Base-by-base conservation (phyloP, 2,797 vertebrate species). In the Sebastes wilsoni region DNA sequence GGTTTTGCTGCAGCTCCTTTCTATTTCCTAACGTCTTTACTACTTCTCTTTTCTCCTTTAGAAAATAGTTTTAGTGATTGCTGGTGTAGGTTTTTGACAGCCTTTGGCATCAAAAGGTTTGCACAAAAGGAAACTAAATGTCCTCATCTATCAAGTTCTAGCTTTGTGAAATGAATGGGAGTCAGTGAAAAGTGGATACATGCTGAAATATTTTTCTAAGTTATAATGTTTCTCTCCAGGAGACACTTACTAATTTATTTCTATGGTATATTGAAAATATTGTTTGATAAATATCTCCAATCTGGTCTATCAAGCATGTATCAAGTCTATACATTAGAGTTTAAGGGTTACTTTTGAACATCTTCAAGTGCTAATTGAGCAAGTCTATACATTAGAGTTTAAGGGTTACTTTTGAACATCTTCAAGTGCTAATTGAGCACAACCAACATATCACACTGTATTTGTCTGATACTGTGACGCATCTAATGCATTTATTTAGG, bases 61-160 rank as follows among this genome's bases (percentile, higher is more conserved):
- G 67, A 80, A 79, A 89, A 84, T 68, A 80, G 65, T 81, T 83
- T 34, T 30, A 16, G 58, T 82, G 73, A 88, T 88, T 88, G 72
- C 80, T 59, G 54, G 62, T 85, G 83, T 75, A 80, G 69, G 23
- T 88, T 79, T 86, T 77, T 82, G 87, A 90, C 88, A 87, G 62
- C 72, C 56, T 64, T 73, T 85, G 82, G 69, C 75, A 84, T 85
- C 76, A 87, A 89, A 87, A 84, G 76, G 54, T 84, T 89, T 64
- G 22, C 77, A 91, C 74, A 91, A 87, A 81, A 77, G 77, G 30
- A 87, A 88, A 81, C 59, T 77, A 73, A 90, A 88, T 77, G 72
- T 83, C 80, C 79, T 81, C 61, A 67, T 89, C 78, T 77, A 59
- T 85, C 74, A 89, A 86, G 72, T 77, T 49, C 22, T 64, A 42